These are phyloP conservation scores for Cryptocheilus praepositus DNA, from an alignment of 2,888 invertebrate genomes.

Conservation along the genomic window DNA sequence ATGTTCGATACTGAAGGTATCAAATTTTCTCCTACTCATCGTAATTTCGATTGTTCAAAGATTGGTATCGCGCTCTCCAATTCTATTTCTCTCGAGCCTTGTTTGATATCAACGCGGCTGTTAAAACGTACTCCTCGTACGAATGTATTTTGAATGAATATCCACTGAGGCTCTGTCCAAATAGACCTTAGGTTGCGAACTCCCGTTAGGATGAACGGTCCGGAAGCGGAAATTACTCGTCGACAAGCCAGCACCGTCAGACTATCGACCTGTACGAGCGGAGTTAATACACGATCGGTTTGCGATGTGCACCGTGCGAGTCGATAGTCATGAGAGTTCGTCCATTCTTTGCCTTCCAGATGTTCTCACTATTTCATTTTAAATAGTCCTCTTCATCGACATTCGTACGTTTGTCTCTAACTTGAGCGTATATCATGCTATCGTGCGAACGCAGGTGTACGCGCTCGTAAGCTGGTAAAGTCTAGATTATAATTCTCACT, in stretches of 20 bases:
- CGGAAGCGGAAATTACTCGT: constrained; percentile 22
- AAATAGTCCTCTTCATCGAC: constrained; percentile 40
- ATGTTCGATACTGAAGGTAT: too few species aligned
- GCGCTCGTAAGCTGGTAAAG: neutral
- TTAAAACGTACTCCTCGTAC: too few species aligned
- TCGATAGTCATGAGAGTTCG: constrained; percentile 58
- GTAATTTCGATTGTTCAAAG: too few species aligned
- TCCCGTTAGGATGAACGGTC: too few species aligned
- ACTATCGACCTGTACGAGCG: constrained; percentile 38
- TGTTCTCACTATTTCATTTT: constrained; percentile 53
- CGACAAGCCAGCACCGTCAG: constrained; percentile 53
- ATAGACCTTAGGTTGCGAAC: too few species aligned
- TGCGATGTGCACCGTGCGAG: constrained; percentile 25
- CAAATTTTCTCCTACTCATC: too few species aligned
- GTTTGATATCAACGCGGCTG: too few species aligned
- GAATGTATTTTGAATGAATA: too few species aligned
- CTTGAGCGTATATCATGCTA: constrained; percentile 37
- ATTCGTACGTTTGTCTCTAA: constrained; percentile 39
- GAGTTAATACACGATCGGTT: neutral
- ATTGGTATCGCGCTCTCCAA: too few species aligned
- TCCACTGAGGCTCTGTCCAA: too few species aligned
- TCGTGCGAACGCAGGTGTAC: constrained; percentile 25
- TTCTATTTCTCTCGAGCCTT: too few species aligned
- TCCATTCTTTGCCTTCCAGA: constrained; percentile 69
- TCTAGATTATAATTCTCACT: constrained; percentile 1